phyloP scores from a whole-genome alignment of 2,113 vertebrate species.

The Cebus imitator region DNA sequence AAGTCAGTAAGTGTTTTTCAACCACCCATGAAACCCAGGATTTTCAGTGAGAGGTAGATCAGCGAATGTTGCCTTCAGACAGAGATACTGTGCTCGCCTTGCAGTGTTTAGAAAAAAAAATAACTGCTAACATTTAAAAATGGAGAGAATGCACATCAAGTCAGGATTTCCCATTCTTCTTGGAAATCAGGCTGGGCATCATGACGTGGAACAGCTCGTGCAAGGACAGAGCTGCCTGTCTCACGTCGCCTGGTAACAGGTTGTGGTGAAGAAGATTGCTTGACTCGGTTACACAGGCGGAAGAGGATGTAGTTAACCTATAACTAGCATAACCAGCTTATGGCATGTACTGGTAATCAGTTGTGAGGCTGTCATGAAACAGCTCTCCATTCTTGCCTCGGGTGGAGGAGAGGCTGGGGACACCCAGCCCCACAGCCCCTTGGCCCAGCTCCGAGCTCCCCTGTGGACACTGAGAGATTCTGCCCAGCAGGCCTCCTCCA shows the following conservation, averaged over 20 bases:
- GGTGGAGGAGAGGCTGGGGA: neutral
- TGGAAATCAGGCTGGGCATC: neutral
- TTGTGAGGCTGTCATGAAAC: neutral
- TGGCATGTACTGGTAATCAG: neutral
- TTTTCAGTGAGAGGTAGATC: rapidly evolving
- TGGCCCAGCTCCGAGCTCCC: neutral
- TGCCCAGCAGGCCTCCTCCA: neutral
- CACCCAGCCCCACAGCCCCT: neutral
- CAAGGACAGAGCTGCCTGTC: rapidly evolving
- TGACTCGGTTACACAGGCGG: neutral
- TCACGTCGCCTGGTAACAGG: neutral
- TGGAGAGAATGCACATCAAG: neutral
- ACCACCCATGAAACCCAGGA: no score
- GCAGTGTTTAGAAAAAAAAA: neutral
- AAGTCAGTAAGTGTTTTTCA: no score
- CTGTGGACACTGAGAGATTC: neutral
- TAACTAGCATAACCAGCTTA: neutral
- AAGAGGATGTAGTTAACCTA: no score
- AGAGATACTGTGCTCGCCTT: neutral
- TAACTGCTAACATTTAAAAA: neutral
- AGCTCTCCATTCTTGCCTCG: neutral
- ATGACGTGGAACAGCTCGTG: rapidly evolving
- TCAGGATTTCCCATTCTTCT: neutral
- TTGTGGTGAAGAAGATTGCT: neutral
- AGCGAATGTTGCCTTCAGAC: neutral